Percentiles rank a stretch among this genome's conserved stretches.
Evolutionary conservation across 1,140 invertebrate genomes (phyloP).

Genomic region (Tetranychus urticae): DNA sequence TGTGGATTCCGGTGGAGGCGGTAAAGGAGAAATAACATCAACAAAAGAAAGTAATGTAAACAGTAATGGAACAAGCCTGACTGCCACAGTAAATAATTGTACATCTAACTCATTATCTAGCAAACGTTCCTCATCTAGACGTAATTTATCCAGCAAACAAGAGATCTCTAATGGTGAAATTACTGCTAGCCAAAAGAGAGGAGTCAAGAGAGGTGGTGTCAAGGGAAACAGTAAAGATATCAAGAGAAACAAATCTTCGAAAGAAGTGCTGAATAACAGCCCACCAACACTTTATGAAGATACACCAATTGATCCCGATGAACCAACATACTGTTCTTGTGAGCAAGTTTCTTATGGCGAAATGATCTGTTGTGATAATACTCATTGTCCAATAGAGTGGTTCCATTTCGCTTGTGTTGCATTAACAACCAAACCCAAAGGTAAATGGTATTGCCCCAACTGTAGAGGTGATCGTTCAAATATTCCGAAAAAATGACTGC

Average conservation of each 20-base stretch:
- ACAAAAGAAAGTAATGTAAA: background rate
- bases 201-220: background rate
- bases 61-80: background rate
- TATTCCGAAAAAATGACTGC: background rate
- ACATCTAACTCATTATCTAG: background rate
- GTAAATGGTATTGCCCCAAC: slow-evolving; percentile 28
- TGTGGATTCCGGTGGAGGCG: background rate
- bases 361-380: slow-evolving; percentile 33
- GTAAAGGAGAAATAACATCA: background rate
- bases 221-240: background rate
- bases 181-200: background rate
- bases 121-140: background rate
- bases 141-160: background rate
- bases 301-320: slow-evolving; percentile 67
- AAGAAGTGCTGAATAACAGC: background rate
- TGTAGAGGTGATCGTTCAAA: slow-evolving; percentile 15
- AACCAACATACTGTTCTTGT: slow-evolving; percentile 89
- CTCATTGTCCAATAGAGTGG: slow-evolving; percentile 33
- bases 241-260: background rate
- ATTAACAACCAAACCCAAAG: slow-evolving; percentile 30
- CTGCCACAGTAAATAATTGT: background rate
- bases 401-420: slow-evolving; percentile 34
- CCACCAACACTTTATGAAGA: slow-evolving; percentile 19
- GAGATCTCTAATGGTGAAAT: background rate
- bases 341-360: slow-evolving; percentile 33